Evolutionary conservation across 2,888 invertebrate species (phyloP).

Genomic region (Cheilosia scutellata): DNA sequence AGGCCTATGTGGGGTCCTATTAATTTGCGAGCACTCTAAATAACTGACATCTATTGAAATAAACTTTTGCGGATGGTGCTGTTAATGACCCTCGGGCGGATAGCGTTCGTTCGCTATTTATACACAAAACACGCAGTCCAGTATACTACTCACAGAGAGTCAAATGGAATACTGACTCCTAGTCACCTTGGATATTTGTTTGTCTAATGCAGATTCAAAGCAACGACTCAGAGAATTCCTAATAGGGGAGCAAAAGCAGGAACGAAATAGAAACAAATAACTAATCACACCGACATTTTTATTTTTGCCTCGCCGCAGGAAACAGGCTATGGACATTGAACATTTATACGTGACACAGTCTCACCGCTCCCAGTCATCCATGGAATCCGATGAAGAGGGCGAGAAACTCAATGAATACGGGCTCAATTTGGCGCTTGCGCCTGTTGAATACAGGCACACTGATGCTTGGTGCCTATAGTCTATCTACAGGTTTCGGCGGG

Average conservation of each 20-base stretch:
- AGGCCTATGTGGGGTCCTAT: slow-evolving; percentile 19
- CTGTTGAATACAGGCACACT: slow-evolving; percentile 23
- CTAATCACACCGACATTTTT: slow-evolving; percentile 58
- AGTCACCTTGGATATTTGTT: slow-evolving; percentile 31
- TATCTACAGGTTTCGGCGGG: slow-evolving; percentile 35
- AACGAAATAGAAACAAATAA: slow-evolving; percentile 9
- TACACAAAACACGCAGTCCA: slow-evolving; percentile 15
- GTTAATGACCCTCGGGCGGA: slow-evolving; percentile 23
- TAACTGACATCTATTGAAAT: slow-evolving; percentile 43
- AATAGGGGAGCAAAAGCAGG: not conserved
- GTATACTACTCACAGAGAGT: slow-evolving; percentile 17
- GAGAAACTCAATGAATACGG: not conserved
- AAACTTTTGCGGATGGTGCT: slow-evolving; percentile 4
- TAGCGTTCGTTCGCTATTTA: slow-evolving; percentile 6
- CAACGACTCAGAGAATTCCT: slow-evolving; percentile 6
- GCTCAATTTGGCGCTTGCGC: slow-evolving; percentile 57
- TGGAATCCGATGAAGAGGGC: not conserved
- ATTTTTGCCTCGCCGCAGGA: slow-evolving; percentile 39
- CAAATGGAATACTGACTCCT: slow-evolving; percentile 29
- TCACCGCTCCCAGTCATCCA: slow-evolving; percentile 4
- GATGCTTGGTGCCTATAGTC: not conserved
- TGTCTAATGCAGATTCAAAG: slow-evolving; percentile 17
- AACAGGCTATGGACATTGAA: slow-evolving; percentile 42
- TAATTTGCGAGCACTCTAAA: slow-evolving; percentile 48
- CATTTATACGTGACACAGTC: slow-evolving; percentile 26